phyloP scores from a whole-genome alignment of 1,140 invertebrate genomes.

The Thalassaphorura encarpata region DNA sequence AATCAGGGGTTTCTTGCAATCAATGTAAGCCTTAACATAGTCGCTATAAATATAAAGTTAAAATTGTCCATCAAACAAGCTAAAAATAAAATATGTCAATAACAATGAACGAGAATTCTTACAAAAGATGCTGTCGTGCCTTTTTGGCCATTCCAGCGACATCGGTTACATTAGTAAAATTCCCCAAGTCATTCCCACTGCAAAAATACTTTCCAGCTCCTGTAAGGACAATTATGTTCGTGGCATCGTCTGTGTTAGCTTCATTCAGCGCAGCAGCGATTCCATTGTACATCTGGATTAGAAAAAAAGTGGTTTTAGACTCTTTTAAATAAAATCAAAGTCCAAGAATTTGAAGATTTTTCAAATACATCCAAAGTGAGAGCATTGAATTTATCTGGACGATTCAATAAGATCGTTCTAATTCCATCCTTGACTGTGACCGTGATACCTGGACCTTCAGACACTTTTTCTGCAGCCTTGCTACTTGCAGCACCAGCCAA shows the following conservation, averaged over 20 bases:
- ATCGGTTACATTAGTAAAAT: slow-evolving; percentile 41
- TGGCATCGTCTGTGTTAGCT: slow-evolving; percentile 51
- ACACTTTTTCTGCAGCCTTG: not conserved
- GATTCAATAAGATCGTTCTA: slow-evolving; percentile 40
- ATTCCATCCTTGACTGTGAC: slow-evolving; percentile 38
- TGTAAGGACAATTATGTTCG: slow-evolving; percentile 57
- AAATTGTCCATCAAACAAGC: not conserved
- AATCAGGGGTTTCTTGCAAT: slow-evolving; percentile 53
- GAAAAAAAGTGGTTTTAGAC: not conserved
- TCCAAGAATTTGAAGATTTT: slow-evolving; percentile 1
- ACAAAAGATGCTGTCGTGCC: slow-evolving; percentile 12
- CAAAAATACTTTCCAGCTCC: slow-evolving; percentile 69
- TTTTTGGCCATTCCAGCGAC: slow-evolving; percentile 35
- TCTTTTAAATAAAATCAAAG: not conserved
- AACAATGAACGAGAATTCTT: too few relatives aligned
- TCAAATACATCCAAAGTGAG: slow-evolving; percentile 40
- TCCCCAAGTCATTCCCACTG: slow-evolving; percentile 71
- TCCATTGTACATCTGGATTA: slow-evolving; percentile 59
- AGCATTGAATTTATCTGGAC: slow-evolving; percentile 49
- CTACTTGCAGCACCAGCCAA: not conserved
- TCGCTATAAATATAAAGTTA: slow-evolving; percentile 35
- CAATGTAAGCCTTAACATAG: slow-evolving; percentile 51
- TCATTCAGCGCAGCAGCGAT: slow-evolving; percentile 54
- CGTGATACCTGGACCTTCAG: slow-evolving; percentile 9
- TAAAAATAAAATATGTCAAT: too few relatives aligned